These are phyloP conservation scores for Istiophorus platypterus DNA, from an alignment of 2,113 vertebrate genomes.

Conservation along the genomic window DNA sequence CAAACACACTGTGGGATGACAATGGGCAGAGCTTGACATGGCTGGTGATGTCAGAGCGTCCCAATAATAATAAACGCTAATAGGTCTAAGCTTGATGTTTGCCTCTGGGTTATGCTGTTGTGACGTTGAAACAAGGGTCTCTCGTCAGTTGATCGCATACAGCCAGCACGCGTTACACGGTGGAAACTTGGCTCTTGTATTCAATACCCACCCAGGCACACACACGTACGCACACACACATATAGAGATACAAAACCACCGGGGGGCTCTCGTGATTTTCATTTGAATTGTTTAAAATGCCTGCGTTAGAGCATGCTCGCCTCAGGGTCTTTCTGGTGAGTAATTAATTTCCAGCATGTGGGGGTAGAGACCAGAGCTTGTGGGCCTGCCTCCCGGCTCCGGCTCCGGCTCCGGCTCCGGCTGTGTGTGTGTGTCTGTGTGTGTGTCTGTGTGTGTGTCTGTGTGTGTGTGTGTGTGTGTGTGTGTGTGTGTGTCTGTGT, in stretches of 20 bases:
- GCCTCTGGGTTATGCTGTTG: constrained; percentile 27
- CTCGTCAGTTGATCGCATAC: constrained; percentile 29
- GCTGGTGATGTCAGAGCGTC: constrained; percentile 51
- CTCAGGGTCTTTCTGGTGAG: constrained; percentile 79
- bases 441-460: constrained; percentile 7
- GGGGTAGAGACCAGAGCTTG: constrained; percentile 71
- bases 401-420: no score
- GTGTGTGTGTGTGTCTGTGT: neutral
- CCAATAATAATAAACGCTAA: constrained; percentile 42
- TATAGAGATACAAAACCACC: constrained; percentile 57
- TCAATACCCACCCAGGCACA: neutral
- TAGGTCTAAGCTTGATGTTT: constrained; percentile 23
- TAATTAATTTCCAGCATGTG: constrained; percentile 83
- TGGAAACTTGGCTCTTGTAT: constrained; percentile 45
- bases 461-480: constrained; percentile 3
- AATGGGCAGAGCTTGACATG: constrained; percentile 45
- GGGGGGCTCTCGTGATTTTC: constrained; percentile 66
- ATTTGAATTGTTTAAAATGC: constrained; percentile 79
- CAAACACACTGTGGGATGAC: constrained; percentile 26
- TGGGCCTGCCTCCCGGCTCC: constrained; percentile 70
- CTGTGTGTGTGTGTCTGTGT: constrained; percentile 34
- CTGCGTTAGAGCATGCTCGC: constrained; percentile 70
- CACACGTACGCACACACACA: neutral
- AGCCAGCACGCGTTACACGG: constrained; percentile 5
- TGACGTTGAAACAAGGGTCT: constrained; percentile 19